Conservation (phyloP, 2,797 vertebrate species). For the Aviceda cuculoides region DNA sequence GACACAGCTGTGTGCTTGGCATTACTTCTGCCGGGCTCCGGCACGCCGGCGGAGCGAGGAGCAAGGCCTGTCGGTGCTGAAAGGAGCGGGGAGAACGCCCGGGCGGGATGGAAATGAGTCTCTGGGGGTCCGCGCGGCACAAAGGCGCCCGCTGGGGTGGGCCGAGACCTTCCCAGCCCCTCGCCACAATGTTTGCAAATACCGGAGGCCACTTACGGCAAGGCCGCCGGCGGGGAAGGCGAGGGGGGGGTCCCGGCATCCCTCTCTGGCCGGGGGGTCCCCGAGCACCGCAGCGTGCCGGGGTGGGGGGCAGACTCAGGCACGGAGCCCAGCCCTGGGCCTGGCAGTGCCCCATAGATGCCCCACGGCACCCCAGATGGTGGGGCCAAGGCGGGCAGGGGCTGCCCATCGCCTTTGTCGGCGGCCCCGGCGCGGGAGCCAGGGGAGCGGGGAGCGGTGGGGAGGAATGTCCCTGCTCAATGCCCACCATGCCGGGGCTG, state of each 20-base stretch:
- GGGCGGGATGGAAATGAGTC: conserved; percentile 64
- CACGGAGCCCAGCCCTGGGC: background rate
- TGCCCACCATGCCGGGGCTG: conserved; percentile 52
- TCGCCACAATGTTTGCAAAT: conserved; percentile 66
- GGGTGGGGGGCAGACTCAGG: background rate
- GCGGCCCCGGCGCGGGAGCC: background rate
- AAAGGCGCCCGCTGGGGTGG: conserved; percentile 62
- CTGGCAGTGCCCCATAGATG: background rate
- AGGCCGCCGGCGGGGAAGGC: background rate
- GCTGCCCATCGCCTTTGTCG: background rate
- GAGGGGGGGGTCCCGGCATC: background rate
- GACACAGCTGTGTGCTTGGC: background rate
- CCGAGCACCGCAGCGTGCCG: accelerated
- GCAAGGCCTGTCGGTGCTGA: background rate
- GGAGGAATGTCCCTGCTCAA: conserved; percentile 57
- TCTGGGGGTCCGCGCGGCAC: conserved; percentile 7
- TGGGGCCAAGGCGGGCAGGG: background rate
- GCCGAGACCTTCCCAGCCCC: conserved; percentile 58
- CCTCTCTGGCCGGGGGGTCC: background rate
- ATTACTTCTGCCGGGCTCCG: background rate
- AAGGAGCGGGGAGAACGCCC: background rate
- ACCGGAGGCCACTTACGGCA: conserved; percentile 32
- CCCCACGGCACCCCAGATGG: background rate
- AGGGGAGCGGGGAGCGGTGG: background rate
- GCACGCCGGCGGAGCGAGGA: accelerated